Evolutionary conservation across 1,140 invertebrate genomes (phyloP), one percentile per base, ranked within the genome.

Genomic region (Berghia stephanieae): DNA sequence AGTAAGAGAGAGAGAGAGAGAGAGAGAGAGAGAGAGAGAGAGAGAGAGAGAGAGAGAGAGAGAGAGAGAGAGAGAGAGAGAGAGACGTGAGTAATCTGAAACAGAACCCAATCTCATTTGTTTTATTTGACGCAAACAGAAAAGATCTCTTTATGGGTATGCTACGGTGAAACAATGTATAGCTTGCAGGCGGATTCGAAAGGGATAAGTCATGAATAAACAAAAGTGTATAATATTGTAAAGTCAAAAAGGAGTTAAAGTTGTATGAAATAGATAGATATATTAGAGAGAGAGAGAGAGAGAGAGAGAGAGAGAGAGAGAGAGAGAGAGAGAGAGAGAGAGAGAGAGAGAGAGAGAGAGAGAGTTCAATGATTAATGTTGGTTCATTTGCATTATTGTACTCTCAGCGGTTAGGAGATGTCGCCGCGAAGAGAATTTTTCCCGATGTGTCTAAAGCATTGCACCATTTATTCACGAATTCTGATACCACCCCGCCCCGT

Each of bases 1-100:
- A 36, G 42, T 3, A 18, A 42, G 69, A 71, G 69, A 42, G 69
- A 71, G 38, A 55, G 44, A 77, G 24, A 46, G 63, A 46, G 60
- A 72, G 49, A 72, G 31, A 71, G 44, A 77, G 38, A 73, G 43
- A 72, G 34, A 73, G 34, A 73, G 40, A 73, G 46, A 57, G 38
- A 73, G 69, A 55, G 42, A 43, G 34, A 73, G 31, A 73, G 42
- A 57, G 36, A 78, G 34, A 55, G 36, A 57, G 40, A n/a, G 4
- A 55, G 34, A 27, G 31, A 66, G 36, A 76, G 74, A 18, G 31
- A n/a, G 36, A 40, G 38, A 43, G 43, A 40, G 34, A 38, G 18
- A 66, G 36, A 34, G 38, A 42, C 13, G 21, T 21, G 24, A 67
- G 49, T n/a, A 6, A 13, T 21, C 36, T 46, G 27, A 49, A 31